A percentile compares a stretch with the other conserved stretches of the same genome.
Evolutionary conservation across 2,888 invertebrate genomes (phyloP).

Genomic region (Xestia c-nigrum): DNA sequence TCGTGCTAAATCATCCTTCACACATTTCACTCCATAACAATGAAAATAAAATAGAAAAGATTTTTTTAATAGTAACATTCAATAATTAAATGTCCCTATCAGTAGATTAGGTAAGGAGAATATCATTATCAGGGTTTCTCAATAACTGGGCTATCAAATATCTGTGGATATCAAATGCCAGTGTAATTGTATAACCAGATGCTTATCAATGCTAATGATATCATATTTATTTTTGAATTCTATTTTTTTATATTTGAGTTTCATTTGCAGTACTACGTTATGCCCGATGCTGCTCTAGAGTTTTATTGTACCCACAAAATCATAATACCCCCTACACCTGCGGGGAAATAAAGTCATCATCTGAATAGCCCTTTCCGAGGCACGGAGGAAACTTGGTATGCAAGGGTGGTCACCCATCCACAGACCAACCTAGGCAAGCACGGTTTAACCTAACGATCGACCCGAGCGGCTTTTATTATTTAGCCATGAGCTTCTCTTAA

Average conservation of each 20-base stretch:
- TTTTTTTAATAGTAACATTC: constrained; percentile 1
- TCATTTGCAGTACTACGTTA: neutral
- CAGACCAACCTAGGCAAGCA: too few relatives aligned
- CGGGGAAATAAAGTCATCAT: neutral
- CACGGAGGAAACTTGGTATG: too few relatives aligned
- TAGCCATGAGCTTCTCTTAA: too few relatives aligned
- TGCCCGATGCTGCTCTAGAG: too few relatives aligned
- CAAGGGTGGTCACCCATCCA: too few relatives aligned
- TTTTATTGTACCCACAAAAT: neutral
- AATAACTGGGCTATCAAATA: constrained; percentile 34
- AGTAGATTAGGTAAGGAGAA: constrained; percentile 24
- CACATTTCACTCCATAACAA: neutral
- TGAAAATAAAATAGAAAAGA: neutral
- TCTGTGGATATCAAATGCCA: constrained; percentile 35
- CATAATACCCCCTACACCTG: neutral
- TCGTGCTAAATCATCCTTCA: too few relatives aligned
- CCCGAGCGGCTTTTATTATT: too few relatives aligned
- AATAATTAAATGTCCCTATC: constrained; percentile 32
- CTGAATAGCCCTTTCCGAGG: too few relatives aligned
- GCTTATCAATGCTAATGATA: constrained; percentile 47
- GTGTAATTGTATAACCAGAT: constrained; percentile 12
- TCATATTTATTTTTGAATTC: constrained; percentile 30
- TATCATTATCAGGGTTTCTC: constrained; percentile 25
- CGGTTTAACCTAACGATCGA: too few relatives aligned
- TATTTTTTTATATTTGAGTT: neutral